phyloP scores from a whole-genome alignment of 2,888 invertebrate species.

The Dynastes grantii region DNA sequence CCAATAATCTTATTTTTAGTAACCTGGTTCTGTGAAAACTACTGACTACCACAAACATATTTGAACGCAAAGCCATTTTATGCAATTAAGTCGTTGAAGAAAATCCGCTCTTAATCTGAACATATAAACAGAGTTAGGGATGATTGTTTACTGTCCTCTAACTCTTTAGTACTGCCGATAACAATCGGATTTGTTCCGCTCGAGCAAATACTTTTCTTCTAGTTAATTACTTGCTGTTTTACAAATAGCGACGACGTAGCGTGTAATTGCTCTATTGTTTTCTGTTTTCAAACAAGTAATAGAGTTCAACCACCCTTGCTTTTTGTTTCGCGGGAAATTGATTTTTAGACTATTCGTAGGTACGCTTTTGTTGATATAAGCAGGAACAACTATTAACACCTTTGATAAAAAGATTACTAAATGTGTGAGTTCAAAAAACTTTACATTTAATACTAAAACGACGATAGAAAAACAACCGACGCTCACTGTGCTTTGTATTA shows the following conservation, averaged over 20 bases:
- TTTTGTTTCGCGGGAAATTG: not conserved
- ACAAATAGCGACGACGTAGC: conserved; percentile 4
- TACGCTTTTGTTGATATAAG: too few species aligned
- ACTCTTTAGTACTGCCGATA: conserved; percentile 39
- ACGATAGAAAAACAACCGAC: too few species aligned
- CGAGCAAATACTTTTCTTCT: conserved; percentile 30
- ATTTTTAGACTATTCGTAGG: not conserved
- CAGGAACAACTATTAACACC: too few species aligned
- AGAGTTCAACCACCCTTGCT: not conserved
- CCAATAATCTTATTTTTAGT: too few species aligned
- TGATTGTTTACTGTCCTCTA: conserved; percentile 25
- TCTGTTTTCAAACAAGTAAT: not conserved
- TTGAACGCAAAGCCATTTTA: not conserved
- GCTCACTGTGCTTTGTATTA: too few species aligned
- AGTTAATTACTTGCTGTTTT: conserved; percentile 34
- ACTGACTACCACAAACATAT: too few species aligned
- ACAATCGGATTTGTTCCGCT: conserved; percentile 44
- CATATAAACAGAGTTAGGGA: conserved; percentile 15
- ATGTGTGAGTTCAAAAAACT: not conserved
- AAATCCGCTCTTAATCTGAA: not conserved
- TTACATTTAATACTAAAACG: too few species aligned
- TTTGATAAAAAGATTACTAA: too few species aligned
- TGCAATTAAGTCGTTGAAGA: not conserved
- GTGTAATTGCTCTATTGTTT: conserved; percentile 18
- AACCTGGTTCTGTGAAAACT: too few species aligned